A percentile compares a stretch with the other conserved stretches of the same genome.
Evolutionary conservation across 2,113 vertebrate genomes (phyloP).

Genomic region (Grus americana): DNA sequence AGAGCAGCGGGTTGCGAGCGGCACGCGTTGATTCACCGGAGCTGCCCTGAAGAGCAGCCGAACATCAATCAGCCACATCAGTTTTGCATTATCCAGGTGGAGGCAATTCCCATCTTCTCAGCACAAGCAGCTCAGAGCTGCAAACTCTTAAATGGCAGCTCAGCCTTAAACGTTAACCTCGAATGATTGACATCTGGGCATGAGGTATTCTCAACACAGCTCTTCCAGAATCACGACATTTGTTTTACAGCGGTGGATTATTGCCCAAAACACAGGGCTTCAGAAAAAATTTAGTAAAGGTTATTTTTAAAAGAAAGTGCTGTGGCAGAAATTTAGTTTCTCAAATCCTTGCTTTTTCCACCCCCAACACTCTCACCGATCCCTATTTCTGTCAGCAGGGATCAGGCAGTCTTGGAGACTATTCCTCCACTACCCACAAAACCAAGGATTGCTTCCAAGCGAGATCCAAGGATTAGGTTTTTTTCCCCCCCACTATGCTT

Average conservation of each 20-base stretch:
- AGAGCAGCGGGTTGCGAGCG: accelerated
- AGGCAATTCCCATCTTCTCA: neutral
- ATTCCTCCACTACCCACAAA: neutral
- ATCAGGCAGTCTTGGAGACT: neutral
- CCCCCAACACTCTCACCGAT: accelerated
- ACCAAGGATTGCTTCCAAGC: accelerated
- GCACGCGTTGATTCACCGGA: neutral
- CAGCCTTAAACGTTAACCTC: neutral
- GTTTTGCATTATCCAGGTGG: neutral
- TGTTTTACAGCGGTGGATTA: accelerated
- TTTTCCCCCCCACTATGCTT: accelerated
- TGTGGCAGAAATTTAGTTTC: neutral
- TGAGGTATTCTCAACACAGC: neutral
- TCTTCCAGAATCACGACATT: neutral
- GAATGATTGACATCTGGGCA: too few relatives aligned
- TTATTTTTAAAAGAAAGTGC: neutral
- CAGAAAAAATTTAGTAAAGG: neutral
- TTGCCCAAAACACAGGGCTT: neutral
- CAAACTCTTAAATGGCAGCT: slow-evolving; percentile 5
- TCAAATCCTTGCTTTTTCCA: neutral
- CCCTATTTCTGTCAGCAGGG: neutral
- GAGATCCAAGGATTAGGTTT: accelerated
- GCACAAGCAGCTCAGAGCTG: neutral
- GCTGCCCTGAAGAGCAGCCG: neutral
- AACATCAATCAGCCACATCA: neutral